phyloP scores from a whole-genome alignment of 2,888 invertebrate species.

The Cryptocephalus moraei region DNA sequence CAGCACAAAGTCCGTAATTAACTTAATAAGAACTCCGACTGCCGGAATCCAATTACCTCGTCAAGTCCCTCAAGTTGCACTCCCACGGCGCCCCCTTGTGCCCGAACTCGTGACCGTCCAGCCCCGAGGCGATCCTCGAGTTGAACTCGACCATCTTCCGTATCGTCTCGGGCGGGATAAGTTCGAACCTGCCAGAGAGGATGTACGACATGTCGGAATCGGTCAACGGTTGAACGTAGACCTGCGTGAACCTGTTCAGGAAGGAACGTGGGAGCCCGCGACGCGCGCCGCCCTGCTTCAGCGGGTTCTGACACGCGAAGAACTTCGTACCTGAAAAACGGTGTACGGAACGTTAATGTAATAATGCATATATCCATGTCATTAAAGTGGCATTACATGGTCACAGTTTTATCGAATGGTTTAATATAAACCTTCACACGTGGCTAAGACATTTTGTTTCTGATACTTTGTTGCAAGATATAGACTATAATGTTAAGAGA shows the following conservation, averaged over 20 bases:
- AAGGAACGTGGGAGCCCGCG: constrained; percentile 95
- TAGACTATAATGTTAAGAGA: too few relatives aligned
- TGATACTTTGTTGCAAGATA: too few relatives aligned
- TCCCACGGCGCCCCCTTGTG: constrained; percentile 88
- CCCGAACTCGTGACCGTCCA: constrained; percentile 59
- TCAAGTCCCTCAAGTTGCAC: constrained; percentile 91
- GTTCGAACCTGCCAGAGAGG: constrained; percentile 52
- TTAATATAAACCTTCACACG: too few relatives aligned
- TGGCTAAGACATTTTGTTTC: too few relatives aligned
- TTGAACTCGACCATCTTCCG: constrained; percentile 72
- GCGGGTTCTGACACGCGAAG: constrained; percentile 97
- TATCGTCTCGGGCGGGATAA: constrained; percentile 49
- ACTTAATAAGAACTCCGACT: too few relatives aligned
- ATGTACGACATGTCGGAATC: constrained; percentile 60
- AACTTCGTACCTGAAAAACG: constrained; percentile 57
- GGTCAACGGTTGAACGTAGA: constrained; percentile 55
- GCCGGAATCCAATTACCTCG: constrained; percentile 29
- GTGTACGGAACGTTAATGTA: not conserved
- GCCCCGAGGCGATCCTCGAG: constrained; percentile 52
- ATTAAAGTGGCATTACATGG: too few relatives aligned
- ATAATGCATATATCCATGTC: too few relatives aligned
- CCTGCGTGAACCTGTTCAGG: constrained; percentile 92
- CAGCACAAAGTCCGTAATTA: too few relatives aligned
- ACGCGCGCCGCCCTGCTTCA: constrained; percentile 90
- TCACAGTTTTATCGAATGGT: too few relatives aligned